Evolutionary conservation across 2,888 invertebrate species (phyloP).

Genomic region (Tiphia femorata): DNA sequence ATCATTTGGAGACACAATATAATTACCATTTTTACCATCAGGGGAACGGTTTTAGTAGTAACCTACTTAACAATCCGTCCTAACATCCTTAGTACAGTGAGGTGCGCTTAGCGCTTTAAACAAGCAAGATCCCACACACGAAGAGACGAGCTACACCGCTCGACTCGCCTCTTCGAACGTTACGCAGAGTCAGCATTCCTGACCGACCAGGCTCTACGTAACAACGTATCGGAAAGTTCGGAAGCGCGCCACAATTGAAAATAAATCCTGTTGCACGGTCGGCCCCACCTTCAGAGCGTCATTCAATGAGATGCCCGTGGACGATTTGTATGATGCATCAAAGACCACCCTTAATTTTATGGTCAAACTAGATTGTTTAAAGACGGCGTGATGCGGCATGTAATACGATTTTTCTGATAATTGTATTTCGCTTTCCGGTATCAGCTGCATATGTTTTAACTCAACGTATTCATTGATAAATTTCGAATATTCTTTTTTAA

Average conservation of each 20-base stretch:
- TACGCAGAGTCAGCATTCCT: too few relatives aligned
- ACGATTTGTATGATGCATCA: conserved; percentile 7
- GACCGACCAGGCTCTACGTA: too few relatives aligned
- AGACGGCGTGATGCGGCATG: conserved; percentile 13
- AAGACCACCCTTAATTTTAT: conserved; percentile 13
- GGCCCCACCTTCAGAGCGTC: not conserved
- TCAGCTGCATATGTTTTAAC: conserved; percentile 8
- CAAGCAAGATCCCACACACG: too few relatives aligned
- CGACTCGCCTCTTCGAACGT: too few relatives aligned
- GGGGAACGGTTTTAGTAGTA: too few relatives aligned
- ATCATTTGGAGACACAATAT: too few relatives aligned
- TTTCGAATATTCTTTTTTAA: conserved; percentile 7
- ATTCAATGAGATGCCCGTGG: not conserved
- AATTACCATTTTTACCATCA: too few relatives aligned
- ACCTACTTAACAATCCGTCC: too few relatives aligned
- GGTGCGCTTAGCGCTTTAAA: too few relatives aligned
- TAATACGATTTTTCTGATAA: not conserved
- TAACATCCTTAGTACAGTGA: too few relatives aligned
- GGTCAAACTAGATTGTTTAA: conserved; percentile 1
- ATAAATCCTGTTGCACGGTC: conserved; percentile 1
- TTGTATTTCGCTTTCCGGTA: not conserved
- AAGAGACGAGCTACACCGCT: too few relatives aligned
- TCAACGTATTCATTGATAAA: conserved; percentile 15
- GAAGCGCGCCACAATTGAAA: not conserved
- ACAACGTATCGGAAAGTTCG: conserved; percentile 1